phyloP scores from a whole-genome alignment of 2,888 invertebrate genomes.

The Pedicia rivosa region DNA sequence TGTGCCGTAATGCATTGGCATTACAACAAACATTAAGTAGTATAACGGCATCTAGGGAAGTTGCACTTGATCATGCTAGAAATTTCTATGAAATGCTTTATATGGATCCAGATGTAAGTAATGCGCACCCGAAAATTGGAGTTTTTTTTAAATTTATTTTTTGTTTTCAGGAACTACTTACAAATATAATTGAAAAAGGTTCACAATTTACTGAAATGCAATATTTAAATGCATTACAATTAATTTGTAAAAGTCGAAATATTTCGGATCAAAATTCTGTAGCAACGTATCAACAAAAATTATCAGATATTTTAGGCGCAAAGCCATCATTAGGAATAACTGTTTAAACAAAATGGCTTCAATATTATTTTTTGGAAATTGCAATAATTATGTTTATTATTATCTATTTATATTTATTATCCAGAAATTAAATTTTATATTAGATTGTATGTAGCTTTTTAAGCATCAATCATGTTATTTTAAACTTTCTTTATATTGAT shows the following conservation, averaged over 20 bases:
- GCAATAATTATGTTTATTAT: no score
- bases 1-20: conserved; percentile 72
- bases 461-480: no score
- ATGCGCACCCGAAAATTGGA: no score
- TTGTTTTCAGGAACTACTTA: conserved; percentile 57
- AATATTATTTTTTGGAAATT: no score
- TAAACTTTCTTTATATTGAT: no score
- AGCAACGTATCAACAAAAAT: conserved; percentile 53
- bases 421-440: no score
- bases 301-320: conserved; percentile 65
- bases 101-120: conserved; percentile 57
- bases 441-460: no score
- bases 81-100: conserved; percentile 78
- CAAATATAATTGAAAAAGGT: conserved; percentile 69
- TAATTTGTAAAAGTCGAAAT: conserved; percentile 48
- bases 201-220: conserved; percentile 77
- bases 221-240: conserved; percentile 69
- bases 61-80: conserved; percentile 76
- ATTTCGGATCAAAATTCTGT: conserved; percentile 38
- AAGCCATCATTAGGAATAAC: conserved; percentile 58
- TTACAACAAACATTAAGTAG: conserved; percentile 74
- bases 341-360: no score
- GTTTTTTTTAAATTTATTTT: not conserved
- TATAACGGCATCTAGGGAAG: conserved; percentile 65
- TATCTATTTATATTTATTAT: no score